Base-by-base conservation (phyloP, 2,113 vertebrate species). In the Irena cyanogastra region DNA sequence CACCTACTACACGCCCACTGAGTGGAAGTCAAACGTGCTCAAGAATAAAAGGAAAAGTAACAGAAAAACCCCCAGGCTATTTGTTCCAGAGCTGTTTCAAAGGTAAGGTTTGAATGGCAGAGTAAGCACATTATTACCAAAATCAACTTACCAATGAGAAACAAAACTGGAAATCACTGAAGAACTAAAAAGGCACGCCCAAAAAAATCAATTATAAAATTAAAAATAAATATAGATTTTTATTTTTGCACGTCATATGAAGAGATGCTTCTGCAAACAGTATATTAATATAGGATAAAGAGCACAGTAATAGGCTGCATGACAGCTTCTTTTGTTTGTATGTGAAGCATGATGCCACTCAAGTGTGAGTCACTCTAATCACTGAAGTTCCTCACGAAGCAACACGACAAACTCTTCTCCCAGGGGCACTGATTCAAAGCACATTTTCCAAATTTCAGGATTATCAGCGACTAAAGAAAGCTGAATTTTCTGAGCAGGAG, bases 331-430 rank as follows among this genome's bases (percentile, higher is more conserved):
- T 94, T 95, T 76, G 94, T 95, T 97, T 93, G 94, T 94, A 96
- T 90, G 72, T 91, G 98, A 96, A 97, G 91, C 81, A 97, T 77
- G 97, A 98, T 96, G 98, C 97, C 95, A 97, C 94, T 95, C 97
- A 91, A 98, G 98, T 97, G 97, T 98, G 98, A 99, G 98, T 99
- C 98, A 98, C 98, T 97, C 95, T 90, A 84, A 96, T 98, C 97
- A 98, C 95, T 89, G 35, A 91, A 95, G 90, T 93, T 96, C 96
- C 97, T 98, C 98, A 98, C 97, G 94, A 98, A 96, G 98, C 97
- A 98, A 98, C 97, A 97, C 61, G 97, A 95, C 83, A 95, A 94
- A 97, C 96, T 72, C 57, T 97, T 98, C 98, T 98, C 97, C 97
- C 89, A 95, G 96, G 96, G 97, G 94, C 81, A 87, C 64, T 74